These are phyloP conservation scores for Calephelis perditalis DNA, from an alignment of 2,888 invertebrate species.

Conservation along the genomic window DNA sequence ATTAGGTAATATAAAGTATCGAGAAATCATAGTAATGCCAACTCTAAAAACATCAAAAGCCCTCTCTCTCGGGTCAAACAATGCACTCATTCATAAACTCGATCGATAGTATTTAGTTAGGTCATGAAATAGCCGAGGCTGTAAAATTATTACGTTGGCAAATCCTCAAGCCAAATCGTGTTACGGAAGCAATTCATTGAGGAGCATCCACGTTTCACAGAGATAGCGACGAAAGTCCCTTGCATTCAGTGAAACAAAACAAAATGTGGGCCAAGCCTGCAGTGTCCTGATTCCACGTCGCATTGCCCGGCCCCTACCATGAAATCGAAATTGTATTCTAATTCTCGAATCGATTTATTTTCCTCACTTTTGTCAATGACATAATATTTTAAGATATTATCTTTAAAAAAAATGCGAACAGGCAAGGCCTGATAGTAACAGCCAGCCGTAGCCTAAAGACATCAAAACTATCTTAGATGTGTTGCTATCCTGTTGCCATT, in stretches of 20 bases:
- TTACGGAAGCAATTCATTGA: conserved; percentile 35
- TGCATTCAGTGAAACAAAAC: conserved; percentile 43
- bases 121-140: conserved; percentile 36
- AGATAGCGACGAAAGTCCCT: conserved; percentile 45
- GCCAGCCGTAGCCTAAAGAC: no score
- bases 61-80: conserved; percentile 9
- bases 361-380: no score
- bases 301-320: conserved; percentile 35
- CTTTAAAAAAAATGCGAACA: no score
- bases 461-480: no score
- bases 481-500: no score
- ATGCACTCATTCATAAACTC: conserved; percentile 16
- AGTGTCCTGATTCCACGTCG: conserved; percentile 61
- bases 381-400: no score
- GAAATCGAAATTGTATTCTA: conserved; percentile 1
- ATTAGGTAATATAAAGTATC: neutral
- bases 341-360: neutral
- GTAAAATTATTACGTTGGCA: conserved; percentile 27
- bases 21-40: conserved; percentile 7
- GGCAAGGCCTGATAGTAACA: no score
- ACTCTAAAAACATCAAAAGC: neutral
- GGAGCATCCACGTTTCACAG: conserved; percentile 27
- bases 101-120: conserved; percentile 23
- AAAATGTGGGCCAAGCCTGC: conserved; percentile 64
- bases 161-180: conserved; percentile 31